phyloP scores from a whole-genome alignment of 2,113 vertebrate genomes.

The Toxotes chatareus region DNA sequence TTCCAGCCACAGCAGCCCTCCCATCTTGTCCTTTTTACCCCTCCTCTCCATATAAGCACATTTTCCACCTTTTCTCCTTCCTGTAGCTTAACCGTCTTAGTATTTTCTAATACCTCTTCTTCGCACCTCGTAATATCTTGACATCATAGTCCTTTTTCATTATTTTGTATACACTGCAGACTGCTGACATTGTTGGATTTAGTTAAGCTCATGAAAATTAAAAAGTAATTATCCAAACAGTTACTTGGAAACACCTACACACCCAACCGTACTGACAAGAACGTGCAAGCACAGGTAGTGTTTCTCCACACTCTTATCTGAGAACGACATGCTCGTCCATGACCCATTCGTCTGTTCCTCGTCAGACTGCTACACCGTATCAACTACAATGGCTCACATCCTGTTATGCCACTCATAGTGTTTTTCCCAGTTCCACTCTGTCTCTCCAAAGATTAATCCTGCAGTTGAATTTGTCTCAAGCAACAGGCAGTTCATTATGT shows the following conservation, averaged over 20 bases:
- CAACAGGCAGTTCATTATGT: neutral
- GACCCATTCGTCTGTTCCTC: constrained; percentile 56
- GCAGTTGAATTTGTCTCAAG: neutral
- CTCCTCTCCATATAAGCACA: constrained; percentile 68
- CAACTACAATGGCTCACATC: constrained; percentile 13
- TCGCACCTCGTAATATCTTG: neutral
- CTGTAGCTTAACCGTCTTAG: constrained; percentile 21
- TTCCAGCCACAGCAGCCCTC: constrained; percentile 42
- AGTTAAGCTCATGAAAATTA: constrained; percentile 10
- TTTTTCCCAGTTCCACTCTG: constrained; percentile 19
- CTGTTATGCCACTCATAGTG: constrained; percentile 10
- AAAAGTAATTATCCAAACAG: neutral
- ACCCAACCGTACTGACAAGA: constrained; percentile 1
- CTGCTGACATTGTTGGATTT: constrained; percentile 3
- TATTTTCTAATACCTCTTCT: neutral
- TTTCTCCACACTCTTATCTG: constrained; percentile 47
- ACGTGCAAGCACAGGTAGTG: constrained; percentile 43
- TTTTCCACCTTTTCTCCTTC: constrained; percentile 54
- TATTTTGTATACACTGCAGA: too few species aligned
- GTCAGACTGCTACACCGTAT: constrained; percentile 25
- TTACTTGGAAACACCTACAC: constrained; percentile 30
- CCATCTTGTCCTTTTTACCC: constrained; percentile 23
- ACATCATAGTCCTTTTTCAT: neutral
- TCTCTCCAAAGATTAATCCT: neutral
- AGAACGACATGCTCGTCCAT: constrained; percentile 20